Conservation (phyloP, 2,888 invertebrate genomes). For the Synergus itoensis region DNA sequence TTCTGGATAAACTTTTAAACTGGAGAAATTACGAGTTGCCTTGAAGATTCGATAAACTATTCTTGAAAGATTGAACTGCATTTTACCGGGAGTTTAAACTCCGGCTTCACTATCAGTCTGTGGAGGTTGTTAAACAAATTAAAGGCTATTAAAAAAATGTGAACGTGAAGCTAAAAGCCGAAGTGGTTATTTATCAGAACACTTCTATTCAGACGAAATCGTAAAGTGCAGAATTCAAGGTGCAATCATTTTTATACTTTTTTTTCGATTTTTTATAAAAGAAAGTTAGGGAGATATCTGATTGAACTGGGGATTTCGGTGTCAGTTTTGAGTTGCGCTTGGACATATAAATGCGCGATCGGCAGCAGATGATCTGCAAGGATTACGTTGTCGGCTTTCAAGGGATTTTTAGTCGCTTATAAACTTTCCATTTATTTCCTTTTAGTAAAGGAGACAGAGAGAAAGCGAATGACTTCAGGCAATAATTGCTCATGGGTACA, state of each 20-base stretch:
- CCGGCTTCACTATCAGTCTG: neutral
- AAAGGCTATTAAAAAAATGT: constrained; percentile 33
- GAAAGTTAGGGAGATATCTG: neutral
- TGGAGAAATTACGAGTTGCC: constrained; percentile 6
- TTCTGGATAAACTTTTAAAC: neutral
- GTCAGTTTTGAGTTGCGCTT: neutral
- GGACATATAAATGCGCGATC: neutral
- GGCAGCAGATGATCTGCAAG: constrained; percentile 14
- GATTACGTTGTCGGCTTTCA: constrained; percentile 17
- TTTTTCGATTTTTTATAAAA: neutral
- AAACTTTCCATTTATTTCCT: constrained; percentile 31
- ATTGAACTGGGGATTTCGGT: neutral
- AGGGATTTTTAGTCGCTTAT: constrained; percentile 16
- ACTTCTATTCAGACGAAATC: constrained; percentile 11
- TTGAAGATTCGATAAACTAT: constrained; percentile 31
- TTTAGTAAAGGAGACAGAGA: constrained; percentile 33
- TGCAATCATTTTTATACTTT: neutral
- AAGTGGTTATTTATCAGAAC: constrained; percentile 24
- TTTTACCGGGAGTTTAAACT: neutral
- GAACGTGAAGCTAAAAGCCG: constrained; percentile 9
- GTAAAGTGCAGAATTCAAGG: constrained; percentile 31
- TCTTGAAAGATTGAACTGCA: constrained; percentile 11
- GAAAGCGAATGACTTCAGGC: constrained; percentile 15
- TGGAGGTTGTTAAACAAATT: constrained; percentile 30
- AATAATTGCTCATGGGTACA: constrained; percentile 31